These are phyloP conservation scores for Agapornis roseicollis DNA, from an alignment of 2,113 vertebrate genomes.

Conservation along the genomic window DNA sequence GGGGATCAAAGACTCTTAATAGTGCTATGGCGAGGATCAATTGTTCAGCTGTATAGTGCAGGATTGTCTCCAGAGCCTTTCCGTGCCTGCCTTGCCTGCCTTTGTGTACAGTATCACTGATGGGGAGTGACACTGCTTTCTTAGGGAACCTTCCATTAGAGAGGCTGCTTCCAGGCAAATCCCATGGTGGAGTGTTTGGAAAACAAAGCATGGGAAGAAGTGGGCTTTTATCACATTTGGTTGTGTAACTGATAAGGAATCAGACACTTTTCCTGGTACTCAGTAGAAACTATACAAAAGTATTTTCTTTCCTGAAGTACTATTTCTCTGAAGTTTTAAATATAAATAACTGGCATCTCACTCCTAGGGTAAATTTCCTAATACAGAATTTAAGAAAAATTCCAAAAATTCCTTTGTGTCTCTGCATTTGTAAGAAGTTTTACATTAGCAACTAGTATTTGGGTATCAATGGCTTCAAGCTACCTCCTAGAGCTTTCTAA, in stretches of 20 bases:
- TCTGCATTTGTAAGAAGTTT: neutral
- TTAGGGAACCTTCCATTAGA: conserved; percentile 46
- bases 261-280: neutral
- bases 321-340: neutral
- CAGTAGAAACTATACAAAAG: neutral
- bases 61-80: conserved; percentile 13
- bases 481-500: neutral
- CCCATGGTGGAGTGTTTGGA: neutral
- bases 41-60: conserved; percentile 8
- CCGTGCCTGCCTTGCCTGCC: neutral
- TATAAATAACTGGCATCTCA: neutral
- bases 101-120: conserved; percentile 29
- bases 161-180: conserved; percentile 21
- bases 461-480: neutral
- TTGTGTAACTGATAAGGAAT: neutral
- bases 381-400: neutral
- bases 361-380: neutral
- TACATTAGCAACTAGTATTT: neutral
- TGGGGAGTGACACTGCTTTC: conserved; percentile 20
- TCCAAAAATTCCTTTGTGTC: accelerated
- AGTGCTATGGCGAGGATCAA: neutral
- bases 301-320: neutral
- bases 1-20: conserved; percentile 32
- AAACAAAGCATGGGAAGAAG: conserved; percentile 11
- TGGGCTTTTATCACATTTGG: conserved; percentile 16